These are phyloP conservation scores for Notolepis coatsorum DNA, from an alignment of 2,797 vertebrate genomes.

Conservation along the genomic window DNA sequence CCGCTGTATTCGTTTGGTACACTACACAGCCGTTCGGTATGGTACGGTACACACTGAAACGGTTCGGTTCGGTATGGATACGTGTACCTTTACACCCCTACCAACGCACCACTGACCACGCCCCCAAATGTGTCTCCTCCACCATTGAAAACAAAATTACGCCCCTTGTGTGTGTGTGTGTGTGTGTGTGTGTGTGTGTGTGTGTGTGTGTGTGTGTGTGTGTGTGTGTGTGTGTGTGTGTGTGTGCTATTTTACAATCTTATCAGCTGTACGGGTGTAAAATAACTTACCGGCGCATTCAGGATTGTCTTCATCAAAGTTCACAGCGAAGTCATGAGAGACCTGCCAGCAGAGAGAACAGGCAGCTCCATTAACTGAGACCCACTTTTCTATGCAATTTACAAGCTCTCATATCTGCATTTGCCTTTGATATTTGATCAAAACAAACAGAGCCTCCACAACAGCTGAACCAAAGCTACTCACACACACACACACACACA, in stretches of 20 bases:
- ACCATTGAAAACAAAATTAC: too few relatives aligned
- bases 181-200: constrained; percentile 1
- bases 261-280: neutral
- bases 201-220: neutral
- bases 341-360: constrained; percentile 82
- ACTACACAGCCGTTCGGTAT: too few relatives aligned
- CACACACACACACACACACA: constrained; percentile 2
- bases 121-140: too few relatives aligned
- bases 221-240: neutral
- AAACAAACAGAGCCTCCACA: constrained; percentile 38
- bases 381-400: constrained; percentile 45
- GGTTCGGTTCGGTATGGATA: too few relatives aligned
- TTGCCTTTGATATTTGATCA: constrained; percentile 61
- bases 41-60: too few relatives aligned
- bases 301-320: constrained; percentile 98
- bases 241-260: constrained; percentile 2
- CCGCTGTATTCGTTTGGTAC: too few relatives aligned
- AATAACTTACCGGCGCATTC: constrained; percentile 93
- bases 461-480: constrained; percentile 30
- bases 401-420: constrained; percentile 43
- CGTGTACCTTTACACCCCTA: too few relatives aligned
- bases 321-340: constrained; percentile 98
- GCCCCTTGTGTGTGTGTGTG: neutral
- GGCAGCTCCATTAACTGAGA: constrained; percentile 22
- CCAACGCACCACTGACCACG: too few relatives aligned